These are phyloP conservation scores for Motacilla tschutschensis DNA, from an alignment of 2,113 vertebrate genomes.

Conservation along the genomic window DNA sequence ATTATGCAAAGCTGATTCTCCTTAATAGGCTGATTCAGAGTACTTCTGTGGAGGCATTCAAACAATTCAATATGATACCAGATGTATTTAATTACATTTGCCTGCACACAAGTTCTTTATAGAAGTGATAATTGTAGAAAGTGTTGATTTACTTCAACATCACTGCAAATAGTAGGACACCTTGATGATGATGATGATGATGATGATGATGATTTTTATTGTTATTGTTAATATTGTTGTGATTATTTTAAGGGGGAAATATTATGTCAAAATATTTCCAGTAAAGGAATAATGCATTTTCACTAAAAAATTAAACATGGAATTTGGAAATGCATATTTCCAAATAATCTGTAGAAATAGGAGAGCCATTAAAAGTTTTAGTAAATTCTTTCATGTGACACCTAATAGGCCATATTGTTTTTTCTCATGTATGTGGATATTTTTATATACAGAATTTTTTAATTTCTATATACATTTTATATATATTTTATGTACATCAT, in stretches of 20 bases:
- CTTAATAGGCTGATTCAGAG: neutral
- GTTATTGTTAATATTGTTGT: neutral
- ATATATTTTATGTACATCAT: too few relatives aligned
- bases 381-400: neutral
- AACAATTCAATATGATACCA: neutral
- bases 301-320: neutral
- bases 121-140: neutral
- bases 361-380: neutral
- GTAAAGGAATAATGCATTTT: neutral
- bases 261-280: neutral
- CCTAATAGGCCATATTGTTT: fast-evolving
- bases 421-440: neutral
- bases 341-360: neutral
- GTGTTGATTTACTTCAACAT: neutral
- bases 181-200: neutral
- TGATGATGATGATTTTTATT: neutral
- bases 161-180: neutral
- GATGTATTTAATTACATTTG: neutral
- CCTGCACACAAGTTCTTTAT: neutral
- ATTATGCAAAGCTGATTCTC: neutral
- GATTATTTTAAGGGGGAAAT: neutral
- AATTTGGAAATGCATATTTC: neutral
- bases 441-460: fast-evolving
- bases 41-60: neutral
- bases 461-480: neutral